Evolutionary conservation across 2,888 invertebrate species (phyloP).

Genomic region (Gisinianus flammeolus): DNA sequence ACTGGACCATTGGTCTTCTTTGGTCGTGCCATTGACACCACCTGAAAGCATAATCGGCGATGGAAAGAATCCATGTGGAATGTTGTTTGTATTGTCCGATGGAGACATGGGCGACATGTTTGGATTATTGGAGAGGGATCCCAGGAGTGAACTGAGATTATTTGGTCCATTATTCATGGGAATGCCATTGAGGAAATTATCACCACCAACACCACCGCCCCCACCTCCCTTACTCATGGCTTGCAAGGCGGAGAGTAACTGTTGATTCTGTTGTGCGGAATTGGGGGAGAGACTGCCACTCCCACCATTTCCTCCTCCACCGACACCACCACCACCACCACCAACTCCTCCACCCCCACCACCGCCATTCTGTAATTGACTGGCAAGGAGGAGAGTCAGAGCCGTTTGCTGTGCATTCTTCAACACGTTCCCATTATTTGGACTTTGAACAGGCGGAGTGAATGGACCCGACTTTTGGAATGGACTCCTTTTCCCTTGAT

Average conservation of each 20-base stretch:
- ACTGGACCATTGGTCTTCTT: slow-evolving; percentile 56
- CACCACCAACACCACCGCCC: slow-evolving; percentile 45
- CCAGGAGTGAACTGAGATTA: slow-evolving; percentile 55
- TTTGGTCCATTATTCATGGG: slow-evolving; percentile 54
- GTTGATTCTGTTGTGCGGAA: slow-evolving; percentile 58
- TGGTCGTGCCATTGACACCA: slow-evolving; percentile 44
- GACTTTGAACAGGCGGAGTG: slow-evolving; percentile 35
- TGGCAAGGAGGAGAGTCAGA: slow-evolving; percentile 60
- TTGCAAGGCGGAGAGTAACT: slow-evolving; percentile 61
- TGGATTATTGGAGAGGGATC: slow-evolving; percentile 47
- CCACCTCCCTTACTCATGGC: slow-evolving; percentile 59
- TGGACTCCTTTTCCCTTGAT: slow-evolving; percentile 49
- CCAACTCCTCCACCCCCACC: slow-evolving; percentile 38
- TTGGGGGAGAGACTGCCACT: slow-evolving; percentile 54
- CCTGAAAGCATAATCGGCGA: slow-evolving; percentile 50
- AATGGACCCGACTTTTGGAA: slow-evolving; percentile 51
- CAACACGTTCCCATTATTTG: slow-evolving; percentile 51
- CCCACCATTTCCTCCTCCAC: slow-evolving; percentile 39
- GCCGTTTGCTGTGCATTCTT: slow-evolving; percentile 61
- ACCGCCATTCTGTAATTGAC: slow-evolving; percentile 60
- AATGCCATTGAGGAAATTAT: slow-evolving; percentile 54
- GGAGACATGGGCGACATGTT: slow-evolving; percentile 50
- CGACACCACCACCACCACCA: slow-evolving; percentile 26
- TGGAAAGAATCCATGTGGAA: slow-evolving; percentile 57
- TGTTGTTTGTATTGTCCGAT: slow-evolving; percentile 47